Evolutionary conservation across 2,113 vertebrate genomes (phyloP).

Genomic region (Muntiacus reevesi): DNA sequence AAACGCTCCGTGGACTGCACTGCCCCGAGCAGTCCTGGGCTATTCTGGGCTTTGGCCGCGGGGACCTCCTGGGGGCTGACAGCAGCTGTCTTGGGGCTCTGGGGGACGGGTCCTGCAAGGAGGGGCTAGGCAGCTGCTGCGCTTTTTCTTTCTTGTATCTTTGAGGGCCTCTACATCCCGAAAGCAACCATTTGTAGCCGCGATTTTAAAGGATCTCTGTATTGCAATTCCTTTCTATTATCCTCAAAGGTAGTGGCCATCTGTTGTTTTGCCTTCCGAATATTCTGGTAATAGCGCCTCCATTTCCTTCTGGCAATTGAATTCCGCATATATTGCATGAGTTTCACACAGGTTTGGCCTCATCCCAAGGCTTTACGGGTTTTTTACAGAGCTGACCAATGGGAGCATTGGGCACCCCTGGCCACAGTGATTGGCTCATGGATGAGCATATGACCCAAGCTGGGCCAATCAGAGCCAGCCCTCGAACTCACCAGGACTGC

Average conservation of each 20-base stretch:
- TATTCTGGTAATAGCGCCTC: background rate
- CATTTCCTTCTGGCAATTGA: background rate
- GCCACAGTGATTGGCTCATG: background rate
- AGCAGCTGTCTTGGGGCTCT: conserved; percentile 4
- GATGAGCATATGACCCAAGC: background rate
- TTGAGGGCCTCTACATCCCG: background rate
- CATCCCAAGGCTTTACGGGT: background rate
- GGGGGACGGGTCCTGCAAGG: background rate
- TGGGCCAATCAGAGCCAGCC: background rate
- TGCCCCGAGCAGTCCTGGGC: background rate
- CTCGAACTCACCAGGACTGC: background rate
- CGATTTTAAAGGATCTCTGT: background rate
- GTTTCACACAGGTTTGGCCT: background rate
- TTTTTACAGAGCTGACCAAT: background rate
- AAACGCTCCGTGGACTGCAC: background rate
- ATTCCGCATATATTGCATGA: background rate
- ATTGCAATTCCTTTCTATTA: background rate
- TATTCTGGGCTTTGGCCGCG: background rate
- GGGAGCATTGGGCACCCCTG: too few species aligned
- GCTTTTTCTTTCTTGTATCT: background rate
- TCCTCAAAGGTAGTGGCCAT: background rate
- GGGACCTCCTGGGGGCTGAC: background rate
- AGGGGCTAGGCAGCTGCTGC: background rate
- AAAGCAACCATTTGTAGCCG: background rate
- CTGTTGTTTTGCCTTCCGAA: background rate